phyloP scores from a whole-genome alignment of 2,113 vertebrate species.

The Amphiprion ocellaris region DNA sequence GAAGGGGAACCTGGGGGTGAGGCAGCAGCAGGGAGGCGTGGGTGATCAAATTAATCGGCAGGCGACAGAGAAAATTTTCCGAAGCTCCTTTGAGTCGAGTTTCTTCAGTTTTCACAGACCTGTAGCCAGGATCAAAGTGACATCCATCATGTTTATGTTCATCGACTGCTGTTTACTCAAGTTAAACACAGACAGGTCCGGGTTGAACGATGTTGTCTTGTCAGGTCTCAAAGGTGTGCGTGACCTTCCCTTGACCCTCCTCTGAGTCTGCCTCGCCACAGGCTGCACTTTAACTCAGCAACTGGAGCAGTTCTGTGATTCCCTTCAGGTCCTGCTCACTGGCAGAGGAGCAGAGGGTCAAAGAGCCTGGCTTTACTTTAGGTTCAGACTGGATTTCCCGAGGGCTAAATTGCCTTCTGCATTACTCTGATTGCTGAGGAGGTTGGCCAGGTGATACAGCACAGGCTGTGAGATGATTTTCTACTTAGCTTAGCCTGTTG shows the following conservation, averaged over 20 bases:
- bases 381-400: slow-evolving; percentile 28
- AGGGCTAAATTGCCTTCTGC: slow-evolving; percentile 31
- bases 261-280: slow-evolving; percentile 12
- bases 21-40: slow-evolving; percentile 2
- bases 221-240: slow-evolving; percentile 46
- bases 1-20: slow-evolving; percentile 3
- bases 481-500: not conserved
- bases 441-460: slow-evolving; percentile 8
- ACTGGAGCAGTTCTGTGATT: slow-evolving; percentile 35
- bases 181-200: slow-evolving; percentile 31
- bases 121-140: slow-evolving; percentile 35
- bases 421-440: slow-evolving; percentile 13
- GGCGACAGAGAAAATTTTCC: slow-evolving; percentile 39
- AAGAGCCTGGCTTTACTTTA: slow-evolving; percentile 47
- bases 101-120: slow-evolving; percentile 2
- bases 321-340: slow-evolving; percentile 36
- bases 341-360: slow-evolving; percentile 48
- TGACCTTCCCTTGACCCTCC: slow-evolving; percentile 58
- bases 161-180: slow-evolving; percentile 65
- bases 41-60: slow-evolving; percentile 42
- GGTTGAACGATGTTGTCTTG: slow-evolving; percentile 45
- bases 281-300: slow-evolving; percentile 30
- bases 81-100: not conserved
- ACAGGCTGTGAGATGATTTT: not conserved
- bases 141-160: slow-evolving; percentile 61